Conservation (phyloP, 2,888 invertebrate genomes). For the Agrilus mali region DNA sequence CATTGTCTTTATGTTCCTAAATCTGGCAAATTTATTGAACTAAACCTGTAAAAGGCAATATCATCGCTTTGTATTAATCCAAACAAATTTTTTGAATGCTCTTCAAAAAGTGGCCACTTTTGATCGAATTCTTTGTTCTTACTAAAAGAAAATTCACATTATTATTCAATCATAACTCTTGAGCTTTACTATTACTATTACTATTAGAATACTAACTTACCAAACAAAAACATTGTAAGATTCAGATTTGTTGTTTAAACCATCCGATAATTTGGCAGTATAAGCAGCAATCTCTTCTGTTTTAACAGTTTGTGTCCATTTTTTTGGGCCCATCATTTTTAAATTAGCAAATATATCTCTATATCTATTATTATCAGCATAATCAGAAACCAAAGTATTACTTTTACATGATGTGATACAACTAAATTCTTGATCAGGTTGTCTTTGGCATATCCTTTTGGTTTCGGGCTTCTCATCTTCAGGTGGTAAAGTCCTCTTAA, state of each 20-base stretch:
- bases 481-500: not conserved
- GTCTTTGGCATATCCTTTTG: not conserved
- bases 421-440: not conserved
- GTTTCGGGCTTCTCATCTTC: not conserved
- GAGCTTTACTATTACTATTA: not conserved
- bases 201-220: constrained; percentile 4
- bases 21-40: constrained; percentile 16
- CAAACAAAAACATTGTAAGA: constrained; percentile 14
- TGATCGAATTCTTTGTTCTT: constrained; percentile 8
- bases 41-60: constrained; percentile 19
- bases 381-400: not conserved
- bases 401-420: constrained; percentile 1
- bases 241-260: constrained; percentile 11
- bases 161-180: no score
- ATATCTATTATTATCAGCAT: constrained; percentile 7
- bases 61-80: constrained; percentile 18
- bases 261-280: constrained; percentile 19
- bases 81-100: constrained; percentile 16
- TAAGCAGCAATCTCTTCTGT: constrained; percentile 17
- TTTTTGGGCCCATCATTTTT: constrained; percentile 16
- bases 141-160: constrained; percentile 10
- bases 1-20: constrained; percentile 1
- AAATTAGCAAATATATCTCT: constrained; percentile 17
- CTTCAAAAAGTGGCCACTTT: constrained; percentile 9
- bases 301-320: constrained; percentile 3